Evolutionary conservation across 2,113 vertebrate species (phyloP), one percentile per base, ranked within the genome.

Genomic region (Athene noctua): DNA sequence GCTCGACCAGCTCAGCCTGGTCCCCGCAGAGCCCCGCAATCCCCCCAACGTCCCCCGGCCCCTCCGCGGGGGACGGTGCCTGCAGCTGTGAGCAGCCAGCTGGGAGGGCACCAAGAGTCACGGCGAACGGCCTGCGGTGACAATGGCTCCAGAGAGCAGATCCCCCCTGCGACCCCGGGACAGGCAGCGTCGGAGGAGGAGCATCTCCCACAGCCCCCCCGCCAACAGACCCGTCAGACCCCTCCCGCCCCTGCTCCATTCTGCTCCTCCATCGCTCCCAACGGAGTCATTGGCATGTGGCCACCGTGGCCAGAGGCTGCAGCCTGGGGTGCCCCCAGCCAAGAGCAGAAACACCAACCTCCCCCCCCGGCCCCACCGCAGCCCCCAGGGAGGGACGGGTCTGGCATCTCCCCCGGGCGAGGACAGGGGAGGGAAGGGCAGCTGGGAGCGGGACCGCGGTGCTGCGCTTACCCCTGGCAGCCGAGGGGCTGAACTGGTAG

Each of bases 11-110:
- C 17, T 68, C 77, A 68, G 62, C 29, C 6, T 1, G 4, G 10
- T 38, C 54, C 32, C 23, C 2, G 2, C 1, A 4, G 40, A 73
- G 54, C 71, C 25, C 26, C 30, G 3, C 18, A 49, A 49, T 36
- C 46, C 34, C 25, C 36, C 36, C 63, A 1, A 0, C 2, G 2
- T 30, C 10, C 22, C 75, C 77, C 15, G 0, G 32, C 47, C 46
- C 16, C 71, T 18, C 65, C 1, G 0, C 1, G 0, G 22, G 38
- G 25, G 6, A 44, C 18, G n/a, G 10, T 2, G 2, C 8, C 51
- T 25, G 15, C 1, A 2, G 65, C 75, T 38, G 40, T 2, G 4
- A 20, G 58, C 17, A 4, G 13, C 42, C 19, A 5, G 34, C 46
- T 1, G 1, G 38, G 26, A 73, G 27, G 25, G 27, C 70, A 67